These are phyloP conservation scores for Odocoileus hemionus DNA, from an alignment of 2,113 vertebrate genomes.

Conservation along the genomic window DNA sequence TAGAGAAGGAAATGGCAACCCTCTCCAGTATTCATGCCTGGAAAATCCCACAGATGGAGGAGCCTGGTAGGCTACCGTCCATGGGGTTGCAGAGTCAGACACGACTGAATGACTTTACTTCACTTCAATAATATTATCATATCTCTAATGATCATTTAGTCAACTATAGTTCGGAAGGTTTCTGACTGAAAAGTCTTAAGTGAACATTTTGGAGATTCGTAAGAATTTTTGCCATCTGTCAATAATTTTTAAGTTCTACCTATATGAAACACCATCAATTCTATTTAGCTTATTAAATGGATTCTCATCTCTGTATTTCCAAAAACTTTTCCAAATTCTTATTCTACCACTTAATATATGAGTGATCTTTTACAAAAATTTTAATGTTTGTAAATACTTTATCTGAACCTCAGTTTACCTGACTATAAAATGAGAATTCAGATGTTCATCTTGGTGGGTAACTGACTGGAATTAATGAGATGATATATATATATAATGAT, in stretches of 20 bases:
- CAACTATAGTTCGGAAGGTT: background rate
- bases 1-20: background rate
- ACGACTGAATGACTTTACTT: background rate
- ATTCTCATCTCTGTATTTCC: background rate
- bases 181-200: background rate
- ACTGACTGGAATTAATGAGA: background rate
- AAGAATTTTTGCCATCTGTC: background rate
- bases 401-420: background rate
- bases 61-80: background rate
- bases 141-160: background rate
- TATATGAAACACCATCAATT: background rate
- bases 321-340: background rate
- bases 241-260: slow-evolving; percentile 5
- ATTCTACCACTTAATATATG: background rate
- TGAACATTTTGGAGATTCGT: background rate
- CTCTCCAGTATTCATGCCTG: background rate
- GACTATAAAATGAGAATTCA: background rate
- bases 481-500: background rate
- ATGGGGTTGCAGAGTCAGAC: background rate
- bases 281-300: background rate
- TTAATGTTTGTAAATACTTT: background rate
- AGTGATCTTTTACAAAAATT: background rate
- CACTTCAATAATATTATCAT: background rate
- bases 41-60: background rate
- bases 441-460: background rate